Conservation (phyloP, 2,113 vertebrate genomes). For the Galeopterus variegatus region DNA sequence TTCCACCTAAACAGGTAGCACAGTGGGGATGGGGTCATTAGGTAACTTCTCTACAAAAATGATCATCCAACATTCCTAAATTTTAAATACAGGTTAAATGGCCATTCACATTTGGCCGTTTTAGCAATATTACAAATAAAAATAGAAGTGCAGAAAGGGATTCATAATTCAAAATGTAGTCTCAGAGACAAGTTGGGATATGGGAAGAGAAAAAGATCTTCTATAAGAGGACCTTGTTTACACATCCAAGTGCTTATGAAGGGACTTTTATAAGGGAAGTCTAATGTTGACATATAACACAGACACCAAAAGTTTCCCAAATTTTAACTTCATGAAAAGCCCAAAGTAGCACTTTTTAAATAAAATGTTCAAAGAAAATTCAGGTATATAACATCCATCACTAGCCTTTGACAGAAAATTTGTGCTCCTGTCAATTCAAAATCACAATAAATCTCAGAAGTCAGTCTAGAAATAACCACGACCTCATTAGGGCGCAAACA, state of each 20-base stretch:
- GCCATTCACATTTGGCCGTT: neutral
- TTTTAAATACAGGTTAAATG: neutral
- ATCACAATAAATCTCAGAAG: neutral
- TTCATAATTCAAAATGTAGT: slow-evolving; percentile 28
- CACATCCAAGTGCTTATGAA: neutral
- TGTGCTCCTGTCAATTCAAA: neutral
- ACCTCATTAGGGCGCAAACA: neutral
- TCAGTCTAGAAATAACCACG: neutral
- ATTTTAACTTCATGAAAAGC: slow-evolving; percentile 20
- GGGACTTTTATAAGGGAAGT: neutral
- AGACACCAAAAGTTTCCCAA: neutral
- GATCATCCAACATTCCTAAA: too few species aligned
- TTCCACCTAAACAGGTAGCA: slow-evolving; percentile 93
- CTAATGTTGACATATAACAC: neutral
- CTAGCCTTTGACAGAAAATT: neutral
- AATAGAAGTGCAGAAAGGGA: neutral
- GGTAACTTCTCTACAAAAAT: neutral
- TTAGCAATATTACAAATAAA: neutral
- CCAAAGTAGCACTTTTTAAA: neutral
- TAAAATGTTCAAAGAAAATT: slow-evolving; percentile 25
- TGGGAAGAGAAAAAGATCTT: neutral
- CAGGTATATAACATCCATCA: neutral
- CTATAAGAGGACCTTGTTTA: neutral
- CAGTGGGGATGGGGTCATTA: neutral
- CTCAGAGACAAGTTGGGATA: neutral